Conservation (phyloP, 2,113 vertebrate species). For the Semnornis frantzii region DNA sequence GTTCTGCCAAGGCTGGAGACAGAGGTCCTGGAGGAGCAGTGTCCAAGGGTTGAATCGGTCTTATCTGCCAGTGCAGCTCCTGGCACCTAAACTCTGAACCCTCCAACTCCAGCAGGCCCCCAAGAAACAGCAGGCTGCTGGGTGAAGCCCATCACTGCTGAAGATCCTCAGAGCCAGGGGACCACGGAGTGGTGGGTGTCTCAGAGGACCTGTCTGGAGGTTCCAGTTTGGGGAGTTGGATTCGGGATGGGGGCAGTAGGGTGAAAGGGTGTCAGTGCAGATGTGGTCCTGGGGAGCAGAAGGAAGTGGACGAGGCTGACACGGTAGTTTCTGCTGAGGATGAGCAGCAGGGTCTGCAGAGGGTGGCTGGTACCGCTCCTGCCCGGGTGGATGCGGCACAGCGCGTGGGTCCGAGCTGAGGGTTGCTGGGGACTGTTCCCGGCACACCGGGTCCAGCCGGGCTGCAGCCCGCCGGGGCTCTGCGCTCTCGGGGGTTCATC, state of each 20-base stretch:
- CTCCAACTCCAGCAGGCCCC: background rate
- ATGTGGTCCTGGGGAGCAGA: rapidly evolving
- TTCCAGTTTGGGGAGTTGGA: background rate
- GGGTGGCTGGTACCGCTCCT: background rate
- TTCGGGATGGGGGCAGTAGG: no score
- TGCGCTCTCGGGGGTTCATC: background rate
- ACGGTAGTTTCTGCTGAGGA: rapidly evolving
- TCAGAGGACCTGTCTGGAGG: rapidly evolving
- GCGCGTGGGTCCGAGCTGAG: background rate
- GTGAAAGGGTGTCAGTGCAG: background rate
- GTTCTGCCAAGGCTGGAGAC: background rate
- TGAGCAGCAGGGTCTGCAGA: background rate
- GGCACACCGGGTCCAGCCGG: background rate
- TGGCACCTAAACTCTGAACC: background rate
- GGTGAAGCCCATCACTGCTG: background rate
- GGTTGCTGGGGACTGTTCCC: background rate
- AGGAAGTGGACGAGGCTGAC: background rate
- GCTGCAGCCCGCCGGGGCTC: background rate
- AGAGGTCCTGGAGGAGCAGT: background rate
- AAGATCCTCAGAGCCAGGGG: no score
- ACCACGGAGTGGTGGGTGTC: rapidly evolving
- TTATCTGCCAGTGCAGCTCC: background rate
- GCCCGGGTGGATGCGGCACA: background rate
- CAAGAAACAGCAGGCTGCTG: background rate
- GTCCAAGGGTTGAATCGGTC: rapidly evolving